Evolutionary conservation across 1,140 invertebrate genomes (phyloP).

Genomic region (Drosophila jambulina): DNA sequence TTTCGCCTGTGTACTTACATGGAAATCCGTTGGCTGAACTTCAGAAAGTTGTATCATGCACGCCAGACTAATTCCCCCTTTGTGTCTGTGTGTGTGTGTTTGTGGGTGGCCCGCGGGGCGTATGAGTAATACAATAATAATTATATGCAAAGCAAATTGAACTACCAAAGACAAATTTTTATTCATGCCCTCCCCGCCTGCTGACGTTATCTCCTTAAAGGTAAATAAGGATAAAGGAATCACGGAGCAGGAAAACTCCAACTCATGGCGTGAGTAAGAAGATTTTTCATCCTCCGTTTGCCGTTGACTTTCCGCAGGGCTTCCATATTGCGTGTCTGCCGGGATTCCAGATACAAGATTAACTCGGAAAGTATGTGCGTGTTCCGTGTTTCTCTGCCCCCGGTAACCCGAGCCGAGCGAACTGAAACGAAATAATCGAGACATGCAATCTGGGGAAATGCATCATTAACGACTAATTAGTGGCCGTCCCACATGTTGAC

Average conservation of each 20-base stretch:
- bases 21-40: conserved; percentile 27
- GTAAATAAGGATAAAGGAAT: conserved; percentile 47
- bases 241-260: conserved; percentile 33
- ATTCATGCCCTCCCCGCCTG: neutral
- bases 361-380: conserved; percentile 37
- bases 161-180: conserved; percentile 53
- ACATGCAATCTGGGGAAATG: conserved; percentile 68
- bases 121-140: conserved; percentile 58
- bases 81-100: neutral
- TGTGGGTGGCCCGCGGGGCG: conserved; percentile 16
- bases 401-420: conserved; percentile 29
- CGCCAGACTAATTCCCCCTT: conserved; percentile 45
- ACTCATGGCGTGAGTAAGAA: conserved; percentile 42
- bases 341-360: conserved; percentile 52
- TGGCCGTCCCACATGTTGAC: conserved; percentile 45
- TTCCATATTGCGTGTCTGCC: conserved; percentile 72
- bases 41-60: conserved; percentile 44
- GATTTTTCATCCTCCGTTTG: conserved; percentile 32
- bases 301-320: conserved; percentile 58
- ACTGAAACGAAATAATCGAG: conserved; percentile 51
- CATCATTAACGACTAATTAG: conserved; percentile 81
- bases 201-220: conserved; percentile 42
- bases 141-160: conserved; percentile 63
- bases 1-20: conserved; percentile 47
- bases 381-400: conserved; percentile 8